Conservation (phyloP, 2,888 invertebrate species). For the Ornithoptera priamus region DNA sequence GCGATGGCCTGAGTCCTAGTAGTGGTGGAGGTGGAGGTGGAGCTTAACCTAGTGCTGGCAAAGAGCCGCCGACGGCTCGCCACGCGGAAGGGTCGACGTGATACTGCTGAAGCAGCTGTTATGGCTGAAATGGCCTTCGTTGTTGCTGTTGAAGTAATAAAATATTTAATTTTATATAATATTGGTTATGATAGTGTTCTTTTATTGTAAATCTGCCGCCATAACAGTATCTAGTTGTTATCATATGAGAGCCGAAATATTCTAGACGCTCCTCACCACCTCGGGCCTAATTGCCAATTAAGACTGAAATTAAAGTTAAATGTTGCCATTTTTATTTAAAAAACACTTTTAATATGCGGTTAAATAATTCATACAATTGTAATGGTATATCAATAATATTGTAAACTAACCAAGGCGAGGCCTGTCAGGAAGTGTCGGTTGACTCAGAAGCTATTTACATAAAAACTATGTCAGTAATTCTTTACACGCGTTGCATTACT, state of each 20-base stretch:
- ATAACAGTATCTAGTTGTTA: no score
- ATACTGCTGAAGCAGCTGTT: conserved; percentile 32
- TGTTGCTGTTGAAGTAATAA: conserved; percentile 36
- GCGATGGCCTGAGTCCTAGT: conserved; percentile 43
- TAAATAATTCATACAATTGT: no score
- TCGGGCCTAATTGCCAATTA: no score
- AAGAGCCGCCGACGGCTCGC: conserved; percentile 56
- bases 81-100: conserved; percentile 62
- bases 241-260: no score
- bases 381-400: background rate
- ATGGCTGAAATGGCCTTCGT: conserved; percentile 32
- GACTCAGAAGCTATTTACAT: conserved; percentile 26
- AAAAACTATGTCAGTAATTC: conserved; percentile 27
- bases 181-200: no score
- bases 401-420: conserved; percentile 12
- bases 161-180: no score
- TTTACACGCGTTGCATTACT: background rate
- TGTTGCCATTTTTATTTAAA: no score
- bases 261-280: no score
- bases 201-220: no score
- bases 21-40: conserved; percentile 40
- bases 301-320: no score
- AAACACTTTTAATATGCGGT: no score
- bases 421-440: conserved; percentile 15
- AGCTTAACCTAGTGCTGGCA: conserved; percentile 37